Evolutionary conservation across 1,140 invertebrate species (phyloP).

Genomic region (Zophobas morio): DNA sequence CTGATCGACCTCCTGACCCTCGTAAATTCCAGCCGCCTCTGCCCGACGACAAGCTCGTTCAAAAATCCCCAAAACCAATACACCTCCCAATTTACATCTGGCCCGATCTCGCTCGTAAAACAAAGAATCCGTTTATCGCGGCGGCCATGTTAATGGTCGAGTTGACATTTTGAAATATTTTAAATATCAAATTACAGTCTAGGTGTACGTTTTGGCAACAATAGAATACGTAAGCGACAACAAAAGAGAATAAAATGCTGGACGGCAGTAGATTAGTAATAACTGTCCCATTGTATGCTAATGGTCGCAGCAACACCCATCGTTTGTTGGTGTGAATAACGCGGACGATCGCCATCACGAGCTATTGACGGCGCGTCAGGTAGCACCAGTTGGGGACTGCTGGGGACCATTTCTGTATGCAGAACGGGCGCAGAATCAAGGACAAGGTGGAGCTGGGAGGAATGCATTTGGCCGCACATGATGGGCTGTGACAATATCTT

Average conservation of each 20-base stretch:
- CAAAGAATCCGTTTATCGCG: background rate
- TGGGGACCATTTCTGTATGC: conserved; percentile 24
- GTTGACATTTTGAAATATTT: conserved; percentile 34
- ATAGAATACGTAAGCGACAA: conserved; percentile 38
- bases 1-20: too few species aligned
- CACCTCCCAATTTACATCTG: too few species aligned
- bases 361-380: background rate
- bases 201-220: conserved; percentile 38
- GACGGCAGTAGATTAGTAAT: conserved; percentile 47
- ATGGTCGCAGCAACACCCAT: conserved; percentile 44
- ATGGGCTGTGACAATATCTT: too few species aligned
- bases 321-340: conserved; percentile 39
- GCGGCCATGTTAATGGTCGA: conserved; percentile 6
- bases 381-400: background rate
- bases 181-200: conserved; percentile 36
- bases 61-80: too few species aligned
- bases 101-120: background rate
- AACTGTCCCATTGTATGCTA: conserved; percentile 47
- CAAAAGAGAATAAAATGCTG: conserved; percentile 35
- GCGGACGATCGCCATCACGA: conserved; percentile 14
- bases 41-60: too few species aligned
- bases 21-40: too few species aligned
- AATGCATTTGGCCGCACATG: conserved; percentile 16
- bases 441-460: conserved; percentile 44
- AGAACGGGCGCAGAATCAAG: conserved; percentile 39